These are phyloP conservation scores for Leuctra nigra DNA, from an alignment of 2,888 invertebrate genomes.

Conservation along the genomic window DNA sequence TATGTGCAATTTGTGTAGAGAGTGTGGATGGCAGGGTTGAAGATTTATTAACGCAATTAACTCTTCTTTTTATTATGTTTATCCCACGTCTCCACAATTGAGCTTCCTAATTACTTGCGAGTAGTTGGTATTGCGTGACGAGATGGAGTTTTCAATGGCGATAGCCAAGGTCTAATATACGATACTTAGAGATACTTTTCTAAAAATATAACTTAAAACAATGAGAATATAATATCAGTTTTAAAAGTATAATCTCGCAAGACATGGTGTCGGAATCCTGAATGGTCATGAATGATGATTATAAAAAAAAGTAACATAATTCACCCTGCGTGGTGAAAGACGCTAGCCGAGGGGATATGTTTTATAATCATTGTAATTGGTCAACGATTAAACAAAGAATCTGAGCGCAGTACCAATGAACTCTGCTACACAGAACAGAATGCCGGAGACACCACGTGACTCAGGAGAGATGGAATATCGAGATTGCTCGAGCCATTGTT, in stretches of 20 bases:
- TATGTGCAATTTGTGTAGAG: slow-evolving; percentile 7
- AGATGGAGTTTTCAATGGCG: slow-evolving; percentile 10
- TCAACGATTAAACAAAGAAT: no score
- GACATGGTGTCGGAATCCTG: background rate
- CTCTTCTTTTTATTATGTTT: slow-evolving; percentile 4
- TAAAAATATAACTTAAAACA: slow-evolving; percentile 1
- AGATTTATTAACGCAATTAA: slow-evolving; percentile 6
- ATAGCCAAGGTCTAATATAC: slow-evolving; percentile 18
- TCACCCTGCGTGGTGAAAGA: no score
- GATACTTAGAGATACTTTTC: background rate
- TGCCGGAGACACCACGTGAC: no score
- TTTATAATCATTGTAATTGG: no score
- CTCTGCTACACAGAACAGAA: no score
- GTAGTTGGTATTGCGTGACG: slow-evolving; percentile 17
- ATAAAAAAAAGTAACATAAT: no score
- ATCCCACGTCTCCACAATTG: slow-evolving; percentile 15
- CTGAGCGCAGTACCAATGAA: no score
- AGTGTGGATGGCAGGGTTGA: background rate
- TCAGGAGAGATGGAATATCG: no score
- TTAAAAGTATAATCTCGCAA: no score
- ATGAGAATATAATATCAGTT: background rate
- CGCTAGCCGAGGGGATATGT: no score
- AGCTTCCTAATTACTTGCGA: slow-evolving; percentile 24
- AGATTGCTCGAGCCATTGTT: no score
- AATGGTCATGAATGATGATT: background rate